Evolutionary conservation across 2,797 vertebrate species (phyloP), one percentile per base, ranked within the genome.

Genomic region (Sebastes wilsoni): DNA sequence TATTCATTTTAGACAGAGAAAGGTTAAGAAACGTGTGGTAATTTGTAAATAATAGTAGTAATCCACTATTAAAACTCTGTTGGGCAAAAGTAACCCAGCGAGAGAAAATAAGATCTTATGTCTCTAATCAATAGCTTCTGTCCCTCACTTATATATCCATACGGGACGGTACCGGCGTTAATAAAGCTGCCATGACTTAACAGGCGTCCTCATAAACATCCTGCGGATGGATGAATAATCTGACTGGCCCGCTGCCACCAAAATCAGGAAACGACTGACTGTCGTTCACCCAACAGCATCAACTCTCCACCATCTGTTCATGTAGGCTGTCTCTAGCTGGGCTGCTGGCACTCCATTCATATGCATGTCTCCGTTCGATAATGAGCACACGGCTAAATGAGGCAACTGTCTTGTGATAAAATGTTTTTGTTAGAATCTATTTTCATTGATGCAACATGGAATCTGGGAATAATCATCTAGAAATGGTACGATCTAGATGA

Each of bases 261-360:
- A 69, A 69, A 82, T 77, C 64, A 82, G 67, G 74, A 86, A 83
- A 75, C 13, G 67, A 77, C 64, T 75, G 81, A 34, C 80, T 81
- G 80, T 81, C 84, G 77, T 79, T 75, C 79, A 80, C 61, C 58
- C 69, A 55, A 58, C 66, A 77, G 73, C 61, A 61, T 3, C 69
- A 72, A 66, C 77, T 34, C 64, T 66, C 54, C 72, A 67, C 85
- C 88, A 89, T 89, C 88, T 89, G 88, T 77, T 89, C 79, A 72
- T 59, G 32, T 83, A 54, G 78, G 77, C 80, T 69, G 80, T 66
- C 75, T 75, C 62, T 72, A 38, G 83, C 72, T 55, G 62, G 34
- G 67, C 82, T 77, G 75, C 77, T 81, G 83, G 83, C 80, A 59
- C 60, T 36, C 38, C 69, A 71, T 80, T 60, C 73, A 72, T 74